These are phyloP conservation scores for Prunella strophiata DNA, from an alignment of 2,797 vertebrate species.

Conservation along the genomic window DNA sequence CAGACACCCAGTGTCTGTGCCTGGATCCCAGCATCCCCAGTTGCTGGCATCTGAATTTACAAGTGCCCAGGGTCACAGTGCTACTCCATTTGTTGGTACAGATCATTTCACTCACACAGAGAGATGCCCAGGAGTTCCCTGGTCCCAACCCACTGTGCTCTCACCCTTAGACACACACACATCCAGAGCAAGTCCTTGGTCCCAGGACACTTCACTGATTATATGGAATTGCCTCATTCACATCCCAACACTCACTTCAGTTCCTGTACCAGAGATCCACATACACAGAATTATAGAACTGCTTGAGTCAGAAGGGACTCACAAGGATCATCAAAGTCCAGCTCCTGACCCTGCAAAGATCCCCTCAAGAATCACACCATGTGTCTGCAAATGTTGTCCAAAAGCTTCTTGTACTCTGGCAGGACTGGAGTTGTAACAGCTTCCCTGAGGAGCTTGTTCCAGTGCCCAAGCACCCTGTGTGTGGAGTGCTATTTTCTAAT, in stretches of 20 bases:
- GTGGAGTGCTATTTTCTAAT: background rate
- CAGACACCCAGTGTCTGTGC: background rate
- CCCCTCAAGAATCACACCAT: background rate
- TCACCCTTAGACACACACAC: background rate
- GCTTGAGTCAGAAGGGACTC: background rate
- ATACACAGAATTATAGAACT: background rate
- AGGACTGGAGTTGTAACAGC: background rate
- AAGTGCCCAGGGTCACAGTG: background rate
- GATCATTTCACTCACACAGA: background rate
- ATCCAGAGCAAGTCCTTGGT: background rate
- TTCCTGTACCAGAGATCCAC: background rate
- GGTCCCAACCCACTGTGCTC: fast-evolving
- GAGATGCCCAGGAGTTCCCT: background rate
- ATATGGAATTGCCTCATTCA: background rate
- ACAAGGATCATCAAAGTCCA: background rate
- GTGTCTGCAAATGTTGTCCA: background rate
- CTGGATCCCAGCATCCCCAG: background rate
- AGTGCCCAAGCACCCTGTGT: background rate
- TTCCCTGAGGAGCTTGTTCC: background rate
- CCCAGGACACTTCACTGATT: background rate
- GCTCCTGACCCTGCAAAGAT: background rate
- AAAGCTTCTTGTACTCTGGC: background rate
- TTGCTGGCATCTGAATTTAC: background rate
- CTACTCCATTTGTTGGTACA: background rate
- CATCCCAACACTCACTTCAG: background rate